Evolutionary conservation across 30 jellyfish, hydroid and myxozoan species (phyloP), one percentile per base, ranked within the genome.

Genomic region (Aurelia aurita): DNA sequence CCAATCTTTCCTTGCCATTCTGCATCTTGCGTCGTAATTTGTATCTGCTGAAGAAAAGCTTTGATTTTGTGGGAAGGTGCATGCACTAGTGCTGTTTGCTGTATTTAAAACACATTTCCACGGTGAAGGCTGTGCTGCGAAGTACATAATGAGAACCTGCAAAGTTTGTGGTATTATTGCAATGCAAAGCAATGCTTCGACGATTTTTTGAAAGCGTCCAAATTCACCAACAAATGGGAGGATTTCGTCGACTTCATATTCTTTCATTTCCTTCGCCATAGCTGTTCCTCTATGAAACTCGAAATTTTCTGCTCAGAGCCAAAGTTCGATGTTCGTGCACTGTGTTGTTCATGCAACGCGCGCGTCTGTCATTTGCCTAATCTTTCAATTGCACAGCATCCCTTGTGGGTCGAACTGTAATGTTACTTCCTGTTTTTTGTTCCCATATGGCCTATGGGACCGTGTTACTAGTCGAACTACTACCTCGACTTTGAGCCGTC

Each of bases 161-260:
- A 90, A 44, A 20, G 92, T 54, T 29, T 61, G 88, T 35, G 97
- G 97, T 28, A 90, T 43, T 16, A 82, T 62, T 34, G 90, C 46
- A 51, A 83, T 71, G 47, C 95, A 83, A 5, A 88, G 77, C 62
- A 90, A 13, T 11, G 76, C 82, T n/a, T 82, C 93, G 25, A 90
- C n/a, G 15, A 75, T 32, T 15, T 22, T 26, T 54, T 90, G 97
- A 53, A 77, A 90, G 58, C 88, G 86, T 14, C 88, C 80, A 46
- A 90, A 90, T 69, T 90, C 91, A 32, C 97, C 97, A 22, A 83
- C 95, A 28, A 81, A 54, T 18, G 88, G 79, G 31, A 90, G 79
- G 14, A 83, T 65, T 15, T 55, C 87, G 64, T 90, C 97, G 7
- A 90, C 91, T n/a, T 74, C 87, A 21, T 16, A 54, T 28, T 72